Conservation (phyloP, 2,888 invertebrate species). For the Drosophila buzzatii region DNA sequence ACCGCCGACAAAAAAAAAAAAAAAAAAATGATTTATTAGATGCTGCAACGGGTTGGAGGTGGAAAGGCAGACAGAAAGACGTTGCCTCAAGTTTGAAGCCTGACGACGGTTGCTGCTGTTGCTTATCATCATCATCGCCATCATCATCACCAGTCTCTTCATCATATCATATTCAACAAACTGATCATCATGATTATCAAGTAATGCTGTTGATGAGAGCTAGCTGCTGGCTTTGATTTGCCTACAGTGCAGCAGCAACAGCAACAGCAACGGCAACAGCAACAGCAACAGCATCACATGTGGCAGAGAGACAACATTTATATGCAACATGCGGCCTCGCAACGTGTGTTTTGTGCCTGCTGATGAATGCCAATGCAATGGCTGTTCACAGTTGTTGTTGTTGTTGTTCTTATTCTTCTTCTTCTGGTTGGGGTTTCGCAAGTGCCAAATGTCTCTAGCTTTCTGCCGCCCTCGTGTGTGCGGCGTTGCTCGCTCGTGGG, state of each 20-base stretch:
- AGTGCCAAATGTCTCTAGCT: constrained; percentile 68
- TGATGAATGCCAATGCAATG: constrained; percentile 77
- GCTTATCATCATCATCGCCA: constrained; percentile 25
- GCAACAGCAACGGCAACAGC: background rate
- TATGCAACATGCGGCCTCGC: constrained; percentile 74
- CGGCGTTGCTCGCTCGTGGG: constrained; percentile 54
- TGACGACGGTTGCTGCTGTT: constrained; percentile 29
- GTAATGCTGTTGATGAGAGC: constrained; percentile 54
- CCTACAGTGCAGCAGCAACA: constrained; percentile 37
- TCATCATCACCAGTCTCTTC: constrained; percentile 26
- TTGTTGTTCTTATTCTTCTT: background rate
- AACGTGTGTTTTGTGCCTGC: constrained; percentile 71
- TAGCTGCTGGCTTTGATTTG: constrained; percentile 61
- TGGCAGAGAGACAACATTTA: constrained; percentile 65
- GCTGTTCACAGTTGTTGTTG: constrained; percentile 8
- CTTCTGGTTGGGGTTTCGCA: constrained; percentile 48
- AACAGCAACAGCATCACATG: constrained; percentile 40
- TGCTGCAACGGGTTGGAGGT: constrained; percentile 41
- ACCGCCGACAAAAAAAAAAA: constrained; percentile 56
- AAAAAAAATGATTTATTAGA: constrained; percentile 76
- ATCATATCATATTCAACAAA: constrained; percentile 42
- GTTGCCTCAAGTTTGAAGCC: constrained; percentile 44
- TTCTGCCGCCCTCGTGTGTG: constrained; percentile 17
- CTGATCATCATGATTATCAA: constrained; percentile 36
- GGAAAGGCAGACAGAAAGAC: constrained; percentile 7